Evolutionary conservation across 2,113 vertebrate genomes (phyloP).

Genomic region (Myodes glareolus): DNA sequence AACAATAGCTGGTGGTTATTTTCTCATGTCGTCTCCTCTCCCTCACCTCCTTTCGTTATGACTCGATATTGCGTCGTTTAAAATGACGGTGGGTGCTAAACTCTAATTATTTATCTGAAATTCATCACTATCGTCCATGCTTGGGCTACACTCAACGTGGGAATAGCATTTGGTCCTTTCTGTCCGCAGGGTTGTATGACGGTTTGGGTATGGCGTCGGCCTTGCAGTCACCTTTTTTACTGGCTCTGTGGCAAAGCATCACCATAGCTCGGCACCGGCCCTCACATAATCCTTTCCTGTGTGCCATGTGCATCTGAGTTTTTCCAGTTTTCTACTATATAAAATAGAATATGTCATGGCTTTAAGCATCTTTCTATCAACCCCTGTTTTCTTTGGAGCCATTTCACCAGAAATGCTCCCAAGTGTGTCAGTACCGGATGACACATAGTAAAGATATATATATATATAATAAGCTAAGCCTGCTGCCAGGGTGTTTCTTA

Average conservation of each 20-base stretch:
- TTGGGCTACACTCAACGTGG: neutral
- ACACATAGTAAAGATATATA: neutral
- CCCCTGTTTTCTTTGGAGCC: conserved; percentile 1
- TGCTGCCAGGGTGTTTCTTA: conserved; percentile 12
- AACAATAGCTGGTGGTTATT: neutral
- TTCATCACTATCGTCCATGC: neutral
- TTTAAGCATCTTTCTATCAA: conserved; percentile 19
- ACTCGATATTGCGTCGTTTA: neutral
- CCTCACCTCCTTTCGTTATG: neutral
- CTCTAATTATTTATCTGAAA: neutral
- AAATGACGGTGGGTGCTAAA: neutral
- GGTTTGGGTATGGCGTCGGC: neutral
- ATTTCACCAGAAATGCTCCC: neutral
- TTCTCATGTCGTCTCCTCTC: neutral
- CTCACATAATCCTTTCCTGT: neutral
- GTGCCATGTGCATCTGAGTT: neutral
- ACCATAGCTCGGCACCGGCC: neutral
- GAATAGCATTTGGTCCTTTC: neutral
- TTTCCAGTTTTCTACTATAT: neutral
- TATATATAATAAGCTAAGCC: neutral
- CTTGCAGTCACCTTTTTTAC: neutral
- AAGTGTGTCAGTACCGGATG: neutral
- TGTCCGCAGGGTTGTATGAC: neutral
- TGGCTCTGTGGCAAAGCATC: neutral
- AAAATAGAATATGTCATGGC: neutral